These are phyloP conservation scores for Brachionus paranguensis DNA, from an alignment of 1,140 invertebrate genomes.

Conservation along the genomic window DNA sequence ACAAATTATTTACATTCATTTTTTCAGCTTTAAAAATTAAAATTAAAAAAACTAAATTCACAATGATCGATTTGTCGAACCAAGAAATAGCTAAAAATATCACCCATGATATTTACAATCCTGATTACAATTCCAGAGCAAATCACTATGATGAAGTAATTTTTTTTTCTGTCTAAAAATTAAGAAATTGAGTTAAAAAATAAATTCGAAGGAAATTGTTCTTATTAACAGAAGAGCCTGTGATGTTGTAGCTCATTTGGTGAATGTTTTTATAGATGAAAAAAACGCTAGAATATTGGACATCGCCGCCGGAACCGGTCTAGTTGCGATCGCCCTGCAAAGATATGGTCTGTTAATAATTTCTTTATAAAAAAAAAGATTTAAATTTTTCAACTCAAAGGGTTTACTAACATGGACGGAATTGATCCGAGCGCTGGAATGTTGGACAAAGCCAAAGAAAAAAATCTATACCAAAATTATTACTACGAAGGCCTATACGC, in stretches of 20 bases:
- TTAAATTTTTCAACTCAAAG: neutral
- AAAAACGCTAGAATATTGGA: neutral
- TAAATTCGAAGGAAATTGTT: neutral
- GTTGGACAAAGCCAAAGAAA: conserved; percentile 17
- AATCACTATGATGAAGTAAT: neutral
- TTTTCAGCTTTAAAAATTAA: conserved; percentile 41
- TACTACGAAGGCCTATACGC: neutral
- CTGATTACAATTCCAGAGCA: neutral
- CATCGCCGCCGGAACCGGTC: conserved; percentile 8
- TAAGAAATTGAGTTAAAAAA: neutral
- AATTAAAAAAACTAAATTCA: conserved; percentile 4
- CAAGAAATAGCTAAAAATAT: neutral
- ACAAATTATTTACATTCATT: too few relatives aligned
- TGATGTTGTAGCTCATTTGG: neutral
- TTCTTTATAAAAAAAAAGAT: neutral
- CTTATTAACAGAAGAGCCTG: neutral
- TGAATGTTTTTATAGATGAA: neutral
- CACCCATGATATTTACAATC: neutral
- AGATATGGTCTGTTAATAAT: neutral
- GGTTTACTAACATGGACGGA: neutral
- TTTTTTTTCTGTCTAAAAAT: neutral
- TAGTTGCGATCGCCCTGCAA: neutral
- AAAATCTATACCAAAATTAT: neutral
- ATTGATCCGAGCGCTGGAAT: neutral
- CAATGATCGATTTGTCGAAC: conserved; percentile 13